A percentile compares a stretch with the other conserved stretches of the same genome.
Evolutionary conservation across 1,140 invertebrate species (phyloP).

Genomic region (Mesaphorura yosii): DNA sequence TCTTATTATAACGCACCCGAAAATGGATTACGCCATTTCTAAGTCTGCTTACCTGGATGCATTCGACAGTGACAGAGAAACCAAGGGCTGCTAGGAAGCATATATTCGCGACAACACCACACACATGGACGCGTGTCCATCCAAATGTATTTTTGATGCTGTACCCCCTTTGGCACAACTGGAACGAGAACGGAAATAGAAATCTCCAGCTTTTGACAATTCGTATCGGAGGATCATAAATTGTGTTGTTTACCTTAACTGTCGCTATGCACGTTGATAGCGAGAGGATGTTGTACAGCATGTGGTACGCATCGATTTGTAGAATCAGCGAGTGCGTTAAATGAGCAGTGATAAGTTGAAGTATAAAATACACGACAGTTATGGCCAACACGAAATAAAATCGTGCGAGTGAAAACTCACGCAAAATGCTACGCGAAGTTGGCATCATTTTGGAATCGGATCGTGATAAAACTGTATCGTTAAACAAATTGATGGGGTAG

Average conservation of each 20-base stretch:
- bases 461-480: no score
- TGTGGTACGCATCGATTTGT: constrained; percentile 71
- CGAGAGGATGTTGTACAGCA: constrained; percentile 59
- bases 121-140: constrained; percentile 75
- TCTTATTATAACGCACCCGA: background rate
- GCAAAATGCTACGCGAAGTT: constrained; percentile 12
- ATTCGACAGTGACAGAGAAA: constrained; percentile 67
- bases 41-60: constrained; percentile 51
- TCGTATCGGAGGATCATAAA: background rate
- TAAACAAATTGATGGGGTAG: no score
- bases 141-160: constrained; percentile 77
- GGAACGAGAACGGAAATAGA: background rate
- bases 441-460: constrained; percentile 6
- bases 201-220: background rate
- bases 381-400: constrained; percentile 57
- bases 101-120: constrained; percentile 67
- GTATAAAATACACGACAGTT: constrained; percentile 56
- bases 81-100: constrained; percentile 71
- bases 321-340: constrained; percentile 69
- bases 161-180: constrained; percentile 11
- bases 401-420: constrained; percentile 23
- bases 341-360: constrained; percentile 62
- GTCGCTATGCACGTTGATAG: constrained; percentile 58
- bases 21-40: background rate
- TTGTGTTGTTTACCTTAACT: constrained; percentile 49